Evolutionary conservation across 2,888 invertebrate genomes (phyloP).

Genomic region (Lithophane ornitopus): DNA sequence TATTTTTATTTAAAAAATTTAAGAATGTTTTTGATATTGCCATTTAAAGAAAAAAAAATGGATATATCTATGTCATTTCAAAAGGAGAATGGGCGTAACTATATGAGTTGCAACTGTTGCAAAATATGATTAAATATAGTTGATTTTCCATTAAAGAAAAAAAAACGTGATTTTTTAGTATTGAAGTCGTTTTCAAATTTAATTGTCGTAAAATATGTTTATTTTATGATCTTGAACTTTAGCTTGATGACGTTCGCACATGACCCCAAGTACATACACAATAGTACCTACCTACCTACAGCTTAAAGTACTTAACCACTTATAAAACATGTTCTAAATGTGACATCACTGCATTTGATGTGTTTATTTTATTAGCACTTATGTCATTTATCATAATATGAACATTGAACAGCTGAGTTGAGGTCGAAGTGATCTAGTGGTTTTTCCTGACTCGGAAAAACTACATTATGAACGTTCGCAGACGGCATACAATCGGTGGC

Average conservation of each 20-base stretch:
- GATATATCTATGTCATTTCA: no score
- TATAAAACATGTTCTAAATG: slow-evolving; percentile 25
- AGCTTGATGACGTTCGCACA: slow-evolving; percentile 11
- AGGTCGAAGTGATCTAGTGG: slow-evolving; percentile 7
- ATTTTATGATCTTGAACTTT: slow-evolving; percentile 46
- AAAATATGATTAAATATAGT: no score
- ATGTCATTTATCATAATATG: slow-evolving; percentile 45
- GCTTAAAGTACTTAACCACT: slow-evolving; percentile 22
- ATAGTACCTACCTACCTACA: neutral
- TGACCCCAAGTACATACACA: slow-evolving; percentile 21
- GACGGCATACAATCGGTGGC: neutral
- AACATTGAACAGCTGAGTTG: slow-evolving; percentile 32
- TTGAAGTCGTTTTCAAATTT: neutral
- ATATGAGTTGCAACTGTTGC: no score
- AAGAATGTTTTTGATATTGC: no score
- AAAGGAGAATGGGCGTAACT: no score
- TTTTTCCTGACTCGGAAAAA: slow-evolving; percentile 10
- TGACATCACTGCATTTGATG: slow-evolving; percentile 49
- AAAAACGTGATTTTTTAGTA: neutral
- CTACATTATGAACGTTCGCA: neutral
- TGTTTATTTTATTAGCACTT: slow-evolving; percentile 43
- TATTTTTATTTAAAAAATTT: no score
- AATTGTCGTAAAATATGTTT: neutral
- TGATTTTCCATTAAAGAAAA: no score
- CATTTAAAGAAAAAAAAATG: no score